phyloP scores from a whole-genome alignment of 2,797 vertebrate species.

The Antennarius maculatus region DNA sequence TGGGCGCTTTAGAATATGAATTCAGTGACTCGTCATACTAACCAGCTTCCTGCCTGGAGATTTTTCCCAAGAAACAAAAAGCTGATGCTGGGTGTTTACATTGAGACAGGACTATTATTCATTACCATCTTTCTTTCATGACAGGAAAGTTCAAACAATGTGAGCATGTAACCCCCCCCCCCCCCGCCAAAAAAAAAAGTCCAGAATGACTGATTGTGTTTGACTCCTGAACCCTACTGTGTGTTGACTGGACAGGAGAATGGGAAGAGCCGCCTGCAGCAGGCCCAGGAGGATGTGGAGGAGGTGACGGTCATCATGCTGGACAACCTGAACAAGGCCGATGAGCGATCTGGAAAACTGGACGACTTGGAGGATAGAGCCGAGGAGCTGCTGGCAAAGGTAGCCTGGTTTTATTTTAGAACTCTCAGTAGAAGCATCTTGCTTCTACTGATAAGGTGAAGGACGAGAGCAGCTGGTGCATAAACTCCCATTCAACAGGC shows the following conservation, averaged over 20 bases:
- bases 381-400: constrained; percentile 70
- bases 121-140: not conserved
- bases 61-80: not conserved
- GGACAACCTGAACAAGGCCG: constrained; percentile 79
- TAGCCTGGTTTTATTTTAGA: constrained; percentile 39
- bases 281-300: constrained; percentile 75
- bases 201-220: not conserved
- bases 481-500: constrained; percentile 9
- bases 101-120: not conserved
- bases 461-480: constrained; percentile 7
- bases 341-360: constrained; percentile 76
- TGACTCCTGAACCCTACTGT: not conserved
- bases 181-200: no score
- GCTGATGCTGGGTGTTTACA: not conserved
- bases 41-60: not conserved
- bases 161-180: not conserved
- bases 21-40: not conserved
- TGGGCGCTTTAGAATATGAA: not conserved
- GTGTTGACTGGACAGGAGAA: constrained; percentile 68
- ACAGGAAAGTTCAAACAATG: not conserved
- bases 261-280: constrained; percentile 75
- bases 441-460: constrained; percentile 13
- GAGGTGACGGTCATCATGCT: constrained; percentile 83
- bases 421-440: constrained; percentile 11
- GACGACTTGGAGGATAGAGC: constrained; percentile 79